Base-by-base conservation (phyloP, 1,140 invertebrate genomes). In the Zaprionus vittiger region DNA sequence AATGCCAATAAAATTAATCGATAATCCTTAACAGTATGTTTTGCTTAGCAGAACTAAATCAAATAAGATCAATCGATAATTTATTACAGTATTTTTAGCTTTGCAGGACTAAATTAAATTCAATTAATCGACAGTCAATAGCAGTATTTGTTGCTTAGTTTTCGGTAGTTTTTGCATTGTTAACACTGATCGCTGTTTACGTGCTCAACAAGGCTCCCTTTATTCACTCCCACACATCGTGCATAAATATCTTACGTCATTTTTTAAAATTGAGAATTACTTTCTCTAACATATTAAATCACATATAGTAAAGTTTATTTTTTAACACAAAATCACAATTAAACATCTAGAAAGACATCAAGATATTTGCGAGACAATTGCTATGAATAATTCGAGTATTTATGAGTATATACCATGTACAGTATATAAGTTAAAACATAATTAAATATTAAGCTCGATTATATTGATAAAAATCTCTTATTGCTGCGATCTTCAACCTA, bases 391-490 rank as follows among this genome's bases (percentile, higher is more conserved):
- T 52, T 52, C 20, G 20, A 17, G 17, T 59, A 20, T 20, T 59
- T 11, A 34, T 4, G 56, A 59, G 12, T 44, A 61, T 47, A 28
- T 44, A 26, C 7, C 20, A 37, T 20, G 14, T 44, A 37, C 9
- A 47, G 59, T 47, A 47, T 28, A 61, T 62, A 47, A 26, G 34
- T 24, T 47, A 28, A n/a, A 9, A 44, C 20, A 61, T 47, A 28
- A 17, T 47, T 28, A 31, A 55, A 55, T 22, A 24, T 60, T 63
- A 49, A 52, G n/a, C 17, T 34, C 26, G 47, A 49, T 47, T 60
- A 60, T 31, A 34, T 52, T 34, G 34, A 14, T 22, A 26, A 31
- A 11, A 15, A 56, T n/a, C 14, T 14, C 52, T 15, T 17, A 17
- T 52, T 56, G 7, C 14, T 37, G 41, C 5, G 24, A 24, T 28